Evolutionary conservation across 30 jellyfish, hydroid and myxozoan species (phyloP), one percentile per base, ranked within the genome.

Genomic region (Chironex yamaguchii): DNA sequence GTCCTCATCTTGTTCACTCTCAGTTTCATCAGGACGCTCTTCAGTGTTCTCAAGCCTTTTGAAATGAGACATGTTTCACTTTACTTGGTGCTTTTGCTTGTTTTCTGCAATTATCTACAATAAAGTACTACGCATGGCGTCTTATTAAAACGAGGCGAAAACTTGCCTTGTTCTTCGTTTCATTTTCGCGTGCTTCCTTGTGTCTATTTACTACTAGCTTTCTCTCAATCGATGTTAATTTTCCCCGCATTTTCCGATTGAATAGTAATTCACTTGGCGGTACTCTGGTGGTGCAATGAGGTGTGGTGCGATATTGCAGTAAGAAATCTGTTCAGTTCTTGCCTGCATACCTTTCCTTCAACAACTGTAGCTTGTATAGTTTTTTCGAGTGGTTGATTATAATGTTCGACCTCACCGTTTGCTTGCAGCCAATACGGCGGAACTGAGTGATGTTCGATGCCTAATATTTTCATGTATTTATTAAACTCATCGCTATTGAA

Each of bases 301-400:
- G 92, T 58, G 92, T 58, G 49, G 78, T 68, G 26, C 86, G 76
- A 62, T 74, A 53, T 53, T 87, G 91, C 17, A 84, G 91, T 9
- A 27, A 84, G 89, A 36, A 84, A 29, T 23, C 90, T 81, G 3
- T 71, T 36, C 22, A 51, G 52, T 63, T 84, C 94, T 32, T 86
- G 87, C n/a, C 89, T 48, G 91, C 92, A 74, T 74, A 67, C 83
- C 26, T 52, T 84, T 48, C 82, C 74, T 71, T 84, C 91, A 20
- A 23, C 73, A 28, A 36, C 71, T 52, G 94, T 82, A 34, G 90
- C 66, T 0, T 49, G 91, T 17, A 84, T 30, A 22, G 81, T 52
- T 36, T 83, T 83, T 62, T 70, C 81, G 26, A 81, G 67, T 28
- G 66, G 79, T 49, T 63, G 79, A 24, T 51, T 65, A 74, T 64